These are phyloP conservation scores for Numida meleagris DNA, from an alignment of 2,113 vertebrate genomes.

Conservation along the genomic window DNA sequence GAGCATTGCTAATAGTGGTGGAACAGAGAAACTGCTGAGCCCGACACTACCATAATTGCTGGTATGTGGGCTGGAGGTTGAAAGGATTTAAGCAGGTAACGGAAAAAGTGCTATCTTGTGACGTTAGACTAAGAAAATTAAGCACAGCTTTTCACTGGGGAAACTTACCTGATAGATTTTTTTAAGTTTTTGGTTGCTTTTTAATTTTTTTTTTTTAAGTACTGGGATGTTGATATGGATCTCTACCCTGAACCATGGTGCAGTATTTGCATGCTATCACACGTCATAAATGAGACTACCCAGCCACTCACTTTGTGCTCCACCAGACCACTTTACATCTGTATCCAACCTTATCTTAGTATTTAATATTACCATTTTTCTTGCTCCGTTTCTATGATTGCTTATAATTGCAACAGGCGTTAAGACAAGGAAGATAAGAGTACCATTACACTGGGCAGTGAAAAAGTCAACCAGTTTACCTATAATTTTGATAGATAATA, in stretches of 20 bases:
- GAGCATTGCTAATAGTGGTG: neutral
- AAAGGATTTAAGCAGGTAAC: neutral
- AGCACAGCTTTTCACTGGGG: neutral
- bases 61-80: neutral
- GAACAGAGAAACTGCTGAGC: neutral
- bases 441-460: neutral
- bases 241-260: neutral
- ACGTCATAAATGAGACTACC: rapidly evolving
- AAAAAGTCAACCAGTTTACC: neutral
- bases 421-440: neutral
- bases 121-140: neutral
- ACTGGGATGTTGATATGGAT: neutral
- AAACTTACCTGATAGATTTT: neutral
- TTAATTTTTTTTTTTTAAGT: neutral
- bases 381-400: neutral
- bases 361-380: neutral
- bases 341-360: neutral
- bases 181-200: neutral
- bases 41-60: neutral
- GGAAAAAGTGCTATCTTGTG: neutral
- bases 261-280: rapidly evolving
- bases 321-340: neutral
- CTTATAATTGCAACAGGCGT: neutral
- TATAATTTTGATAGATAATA: neutral
- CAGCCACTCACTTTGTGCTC: neutral